These are phyloP conservation scores for Alsophila aescularia DNA, from an alignment of 2,888 invertebrate species.

Conservation along the genomic window DNA sequence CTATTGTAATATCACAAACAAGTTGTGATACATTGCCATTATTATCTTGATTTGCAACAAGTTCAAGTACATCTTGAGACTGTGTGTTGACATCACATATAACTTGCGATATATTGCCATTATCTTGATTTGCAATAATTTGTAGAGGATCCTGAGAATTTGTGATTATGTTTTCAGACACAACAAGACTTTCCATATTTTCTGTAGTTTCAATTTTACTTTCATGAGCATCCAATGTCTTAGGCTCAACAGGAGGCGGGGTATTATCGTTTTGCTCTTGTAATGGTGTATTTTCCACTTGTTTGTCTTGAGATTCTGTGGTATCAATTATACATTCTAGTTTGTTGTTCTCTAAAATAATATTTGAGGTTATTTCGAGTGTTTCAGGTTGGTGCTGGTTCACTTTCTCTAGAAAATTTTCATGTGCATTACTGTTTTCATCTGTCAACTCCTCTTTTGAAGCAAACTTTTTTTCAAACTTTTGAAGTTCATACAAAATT, in stretches of 20 bases:
- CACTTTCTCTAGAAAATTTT: not conserved
- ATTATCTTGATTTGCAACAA: too few species aligned
- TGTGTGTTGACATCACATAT: not conserved
- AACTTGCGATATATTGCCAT: not conserved
- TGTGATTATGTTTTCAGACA: not conserved
- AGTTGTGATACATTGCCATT: too few species aligned
- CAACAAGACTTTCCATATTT: not conserved
- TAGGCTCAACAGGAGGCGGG: not conserved
- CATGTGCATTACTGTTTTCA: not conserved
- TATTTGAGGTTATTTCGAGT: not conserved
- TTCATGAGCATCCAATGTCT: not conserved
- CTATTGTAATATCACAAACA: too few species aligned
- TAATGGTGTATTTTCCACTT: not conserved
- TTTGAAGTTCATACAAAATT: conserved; percentile 16
- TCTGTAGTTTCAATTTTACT: not conserved
- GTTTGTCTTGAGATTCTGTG: conserved; percentile 7
- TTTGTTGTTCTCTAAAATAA: not conserved
- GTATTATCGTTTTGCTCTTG: not conserved
- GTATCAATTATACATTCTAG: not conserved
- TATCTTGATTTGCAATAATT: not conserved
- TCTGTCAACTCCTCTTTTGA: not conserved
- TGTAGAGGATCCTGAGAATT: not conserved
- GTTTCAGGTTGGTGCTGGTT: not conserved
- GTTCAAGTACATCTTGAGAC: not conserved
- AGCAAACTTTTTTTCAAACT: not conserved